Conservation (phyloP, 2,888 invertebrate genomes). For the Pilophorus perplexus region DNA sequence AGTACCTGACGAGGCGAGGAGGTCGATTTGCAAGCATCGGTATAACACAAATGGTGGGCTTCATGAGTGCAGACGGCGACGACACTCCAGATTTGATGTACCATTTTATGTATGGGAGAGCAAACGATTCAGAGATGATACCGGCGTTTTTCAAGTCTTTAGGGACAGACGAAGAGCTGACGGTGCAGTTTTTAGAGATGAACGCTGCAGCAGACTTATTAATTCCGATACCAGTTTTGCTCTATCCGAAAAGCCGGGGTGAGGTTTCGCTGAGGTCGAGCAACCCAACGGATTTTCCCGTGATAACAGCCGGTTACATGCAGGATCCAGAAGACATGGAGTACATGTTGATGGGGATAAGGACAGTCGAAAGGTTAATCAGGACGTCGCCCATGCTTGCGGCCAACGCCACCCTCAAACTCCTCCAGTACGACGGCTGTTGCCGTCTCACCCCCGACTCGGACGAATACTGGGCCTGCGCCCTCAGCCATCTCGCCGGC, state of each 20-base stretch:
- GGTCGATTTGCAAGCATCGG: constrained; percentile 43
- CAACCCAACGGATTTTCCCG: constrained; percentile 33
- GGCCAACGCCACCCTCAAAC: constrained; percentile 46
- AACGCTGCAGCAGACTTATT: constrained; percentile 33
- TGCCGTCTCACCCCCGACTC: constrained; percentile 44
- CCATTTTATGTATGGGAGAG: constrained; percentile 33
- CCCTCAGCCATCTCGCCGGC: constrained; percentile 46
- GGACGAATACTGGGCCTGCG: constrained; percentile 50
- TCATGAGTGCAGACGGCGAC: constrained; percentile 42
- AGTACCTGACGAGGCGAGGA: constrained; percentile 42
- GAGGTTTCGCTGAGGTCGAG: constrained; percentile 34
- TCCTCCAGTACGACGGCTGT: constrained; percentile 46
- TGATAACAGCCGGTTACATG: constrained; percentile 43
- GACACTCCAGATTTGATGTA: constrained; percentile 44
- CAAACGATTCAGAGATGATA: constrained; percentile 36
- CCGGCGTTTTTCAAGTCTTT: constrained; percentile 29
- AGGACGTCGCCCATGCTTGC: constrained; percentile 46
- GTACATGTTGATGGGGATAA: constrained; percentile 49
- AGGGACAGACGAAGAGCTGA: constrained; percentile 39
- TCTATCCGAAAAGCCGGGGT: constrained; percentile 44
- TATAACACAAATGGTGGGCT: constrained; percentile 36
- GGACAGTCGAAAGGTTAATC: constrained; percentile 48
- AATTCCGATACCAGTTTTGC: constrained; percentile 41
- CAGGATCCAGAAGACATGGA: constrained; percentile 41
- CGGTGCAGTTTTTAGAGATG: constrained; percentile 26